Percentiles rank a stretch among this genome's conserved stretches.
phyloP scores from a whole-genome alignment of 2,888 invertebrate genomes.

The Polydrusus cervinus region DNA sequence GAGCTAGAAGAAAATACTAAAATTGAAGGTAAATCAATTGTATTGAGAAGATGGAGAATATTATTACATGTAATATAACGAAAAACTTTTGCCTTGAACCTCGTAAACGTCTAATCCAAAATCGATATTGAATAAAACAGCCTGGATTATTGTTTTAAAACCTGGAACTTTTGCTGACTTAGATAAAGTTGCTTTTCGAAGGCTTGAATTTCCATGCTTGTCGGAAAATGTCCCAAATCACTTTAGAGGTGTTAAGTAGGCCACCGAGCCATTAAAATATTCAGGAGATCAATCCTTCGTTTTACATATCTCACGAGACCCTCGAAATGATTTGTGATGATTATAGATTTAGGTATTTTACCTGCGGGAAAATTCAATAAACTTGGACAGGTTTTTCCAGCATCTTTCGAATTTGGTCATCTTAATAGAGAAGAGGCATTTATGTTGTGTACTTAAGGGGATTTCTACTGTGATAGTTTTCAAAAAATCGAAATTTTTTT shows the following conservation, averaged over 20 bases:
- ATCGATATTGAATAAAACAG: no score
- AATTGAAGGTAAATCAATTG: no score
- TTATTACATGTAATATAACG: no score
- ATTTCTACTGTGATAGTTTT: no score
- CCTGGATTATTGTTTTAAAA: background rate
- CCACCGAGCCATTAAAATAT: slow-evolving; percentile 35
- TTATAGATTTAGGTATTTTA: slow-evolving; percentile 31
- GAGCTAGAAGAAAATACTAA: no score
- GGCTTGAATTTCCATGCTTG: slow-evolving; percentile 5
- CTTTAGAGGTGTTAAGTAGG: slow-evolving; percentile 41
- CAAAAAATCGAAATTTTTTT: no score
- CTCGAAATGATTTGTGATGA: slow-evolving; percentile 27
- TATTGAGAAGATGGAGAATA: no score
- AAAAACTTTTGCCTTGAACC: no score
- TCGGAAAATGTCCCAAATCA: slow-evolving; percentile 33
- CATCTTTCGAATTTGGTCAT: no score
- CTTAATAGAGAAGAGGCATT: no score
- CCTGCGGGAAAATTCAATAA: slow-evolving; percentile 12
- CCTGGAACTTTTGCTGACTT: background rate
- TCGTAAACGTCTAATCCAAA: no score
- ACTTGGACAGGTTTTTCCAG: slow-evolving; percentile 6
- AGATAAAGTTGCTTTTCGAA: background rate
- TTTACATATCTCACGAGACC: slow-evolving; percentile 14
- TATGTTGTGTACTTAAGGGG: no score
- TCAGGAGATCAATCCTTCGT: slow-evolving; percentile 35